A percentile compares a stretch with the other conserved stretches of the same genome.
phyloP scores from a whole-genome alignment of 1,140 invertebrate species.

The Micrasema longulum region DNA sequence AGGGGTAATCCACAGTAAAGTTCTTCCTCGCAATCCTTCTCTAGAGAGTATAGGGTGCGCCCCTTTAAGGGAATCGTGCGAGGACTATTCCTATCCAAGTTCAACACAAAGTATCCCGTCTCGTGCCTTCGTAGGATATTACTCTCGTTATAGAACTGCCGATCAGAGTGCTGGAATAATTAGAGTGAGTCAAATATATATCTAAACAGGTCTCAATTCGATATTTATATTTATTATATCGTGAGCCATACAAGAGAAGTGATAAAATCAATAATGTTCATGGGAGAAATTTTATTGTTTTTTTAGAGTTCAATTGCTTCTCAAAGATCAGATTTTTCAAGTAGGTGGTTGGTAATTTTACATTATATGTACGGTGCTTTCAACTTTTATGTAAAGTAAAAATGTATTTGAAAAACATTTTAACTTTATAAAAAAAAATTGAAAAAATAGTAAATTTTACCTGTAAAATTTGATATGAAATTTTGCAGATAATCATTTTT shows the following conservation, averaged over 20 bases:
- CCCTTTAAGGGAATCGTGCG: conserved; percentile 31
- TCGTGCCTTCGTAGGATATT: conserved; percentile 3
- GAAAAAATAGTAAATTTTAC: no score
- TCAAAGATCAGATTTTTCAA: no score
- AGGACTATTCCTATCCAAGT: conserved; percentile 49
- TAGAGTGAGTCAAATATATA: no score
- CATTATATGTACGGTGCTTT: no score
- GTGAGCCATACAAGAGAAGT: neutral
- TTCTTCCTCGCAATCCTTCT: conserved; percentile 41
- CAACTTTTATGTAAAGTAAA: no score
- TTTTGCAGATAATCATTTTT: no score
- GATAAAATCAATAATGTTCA: no score
- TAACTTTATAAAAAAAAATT: neutral
- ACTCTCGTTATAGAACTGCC: conserved; percentile 41
- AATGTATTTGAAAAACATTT: neutral
- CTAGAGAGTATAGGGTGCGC: conserved; percentile 6
- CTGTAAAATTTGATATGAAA: no score
- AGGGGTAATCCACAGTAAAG: conserved; percentile 47
- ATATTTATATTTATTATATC: neutral
- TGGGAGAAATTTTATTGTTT: no score
- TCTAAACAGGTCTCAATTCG: no score
- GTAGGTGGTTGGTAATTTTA: no score
- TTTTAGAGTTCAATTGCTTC: no score
- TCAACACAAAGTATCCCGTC: conserved; percentile 50
- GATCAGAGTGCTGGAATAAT: conserved; percentile 39